Evolutionary conservation across 2,888 invertebrate genomes (phyloP).

Genomic region (Congeria kusceri): DNA sequence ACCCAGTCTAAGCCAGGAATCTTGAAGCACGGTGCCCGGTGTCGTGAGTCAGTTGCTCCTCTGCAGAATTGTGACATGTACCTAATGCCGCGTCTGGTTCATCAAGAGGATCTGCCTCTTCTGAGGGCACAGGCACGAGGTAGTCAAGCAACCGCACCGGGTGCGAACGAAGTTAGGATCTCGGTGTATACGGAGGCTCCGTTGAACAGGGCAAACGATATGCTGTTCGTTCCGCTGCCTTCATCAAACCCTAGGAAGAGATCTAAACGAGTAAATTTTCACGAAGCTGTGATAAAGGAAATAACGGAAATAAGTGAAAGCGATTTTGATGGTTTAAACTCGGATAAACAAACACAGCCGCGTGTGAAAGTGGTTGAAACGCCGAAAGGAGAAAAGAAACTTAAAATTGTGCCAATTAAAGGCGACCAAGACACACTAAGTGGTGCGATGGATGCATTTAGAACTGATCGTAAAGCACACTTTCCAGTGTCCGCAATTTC

Average conservation of each 20-base stretch:
- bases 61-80: conserved; percentile 5
- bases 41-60: conserved; percentile 12
- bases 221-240: conserved; percentile 32
- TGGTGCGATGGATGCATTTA: neutral
- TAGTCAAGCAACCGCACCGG: neutral
- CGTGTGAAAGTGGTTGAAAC: neutral
- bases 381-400: neutral
- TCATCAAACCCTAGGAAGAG: conserved; percentile 16
- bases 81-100: conserved; percentile 33
- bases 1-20: conserved; percentile 43
- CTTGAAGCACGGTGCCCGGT: conserved; percentile 36
- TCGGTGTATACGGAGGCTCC: conserved; percentile 44
- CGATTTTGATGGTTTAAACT: neutral
- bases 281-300: conserved; percentile 34
- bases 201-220: conserved; percentile 32
- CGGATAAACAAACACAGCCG: neutral
- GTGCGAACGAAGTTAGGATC: conserved; percentile 26
- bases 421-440: neutral
- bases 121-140: conserved; percentile 9
- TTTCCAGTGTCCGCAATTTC: neutral
- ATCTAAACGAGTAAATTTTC: conserved; percentile 38
- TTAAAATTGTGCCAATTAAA: conserved; percentile 1
- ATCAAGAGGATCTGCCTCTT: conserved; percentile 39
- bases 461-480: neutral
- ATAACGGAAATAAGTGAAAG: conserved; percentile 22